These are phyloP conservation scores for Aurelia aurita complex sp. Pacific DNA, from an alignment of 30 jellyfish, hydroid and myxozoan species.

Conservation along the genomic window DNA sequence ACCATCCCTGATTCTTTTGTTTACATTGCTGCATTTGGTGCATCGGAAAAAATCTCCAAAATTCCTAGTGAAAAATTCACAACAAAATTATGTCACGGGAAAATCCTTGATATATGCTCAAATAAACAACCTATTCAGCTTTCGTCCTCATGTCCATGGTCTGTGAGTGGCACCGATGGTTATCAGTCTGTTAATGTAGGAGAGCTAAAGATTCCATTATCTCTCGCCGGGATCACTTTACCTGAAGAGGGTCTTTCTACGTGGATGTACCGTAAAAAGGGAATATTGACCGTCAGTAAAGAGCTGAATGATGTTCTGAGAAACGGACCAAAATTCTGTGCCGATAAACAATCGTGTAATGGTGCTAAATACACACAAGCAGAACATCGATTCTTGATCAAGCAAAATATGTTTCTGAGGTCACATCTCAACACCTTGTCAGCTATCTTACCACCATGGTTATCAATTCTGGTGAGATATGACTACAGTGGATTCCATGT, in stretches of 20 bases:
- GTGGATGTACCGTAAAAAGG: constrained; percentile 56
- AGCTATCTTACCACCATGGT: constrained; percentile 48
- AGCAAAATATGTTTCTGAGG: constrained; percentile 47
- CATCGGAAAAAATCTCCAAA: constrained; percentile 23
- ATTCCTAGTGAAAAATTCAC: constrained; percentile 38
- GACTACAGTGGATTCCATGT: constrained; percentile 61
- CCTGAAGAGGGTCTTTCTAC: constrained; percentile 34
- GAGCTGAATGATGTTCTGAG: constrained; percentile 33
- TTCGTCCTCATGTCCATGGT: constrained; percentile 73
- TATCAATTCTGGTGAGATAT: background rate
- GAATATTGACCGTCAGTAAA: constrained; percentile 48
- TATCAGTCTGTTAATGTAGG: constrained; percentile 58
- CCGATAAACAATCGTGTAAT: constrained; percentile 1
- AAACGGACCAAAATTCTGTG: constrained; percentile 30
- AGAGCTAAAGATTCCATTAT: constrained; percentile 35
- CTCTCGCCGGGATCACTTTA: constrained; percentile 60
- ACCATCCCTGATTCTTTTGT: constrained; percentile 37
- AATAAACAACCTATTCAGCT: constrained; percentile 20
- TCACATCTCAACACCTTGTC: constrained; percentile 29
- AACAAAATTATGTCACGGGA: constrained; percentile 22
- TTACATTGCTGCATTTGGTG: constrained; percentile 42
- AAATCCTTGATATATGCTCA: constrained; percentile 50
- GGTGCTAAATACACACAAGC: constrained; percentile 12
- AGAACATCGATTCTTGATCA: constrained; percentile 57
- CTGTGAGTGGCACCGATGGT: constrained; percentile 46